A percentile compares a stretch with the other conserved stretches of the same genome.
phyloP scores from a whole-genome alignment of 2,113 vertebrate species.

The Brachyhypopomus occidentalis region DNA sequence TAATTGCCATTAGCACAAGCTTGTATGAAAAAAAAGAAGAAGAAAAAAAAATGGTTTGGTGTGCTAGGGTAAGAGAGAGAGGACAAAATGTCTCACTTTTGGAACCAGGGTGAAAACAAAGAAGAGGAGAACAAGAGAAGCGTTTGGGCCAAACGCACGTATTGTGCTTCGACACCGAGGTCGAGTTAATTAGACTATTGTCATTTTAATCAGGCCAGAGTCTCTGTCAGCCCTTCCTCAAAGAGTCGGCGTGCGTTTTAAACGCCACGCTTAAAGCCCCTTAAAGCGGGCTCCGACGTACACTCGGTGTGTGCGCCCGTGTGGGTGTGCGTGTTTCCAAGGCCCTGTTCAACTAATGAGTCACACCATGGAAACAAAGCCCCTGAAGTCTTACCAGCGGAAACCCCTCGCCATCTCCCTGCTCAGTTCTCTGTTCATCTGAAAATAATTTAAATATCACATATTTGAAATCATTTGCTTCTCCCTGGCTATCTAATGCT shows the following conservation, averaged over 20 bases:
- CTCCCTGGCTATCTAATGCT: slow-evolving; percentile 71
- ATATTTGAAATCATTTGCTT: slow-evolving; percentile 74
- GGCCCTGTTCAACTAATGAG: slow-evolving; percentile 74
- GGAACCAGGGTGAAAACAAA: slow-evolving; percentile 70
- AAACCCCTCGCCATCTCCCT: slow-evolving; percentile 65
- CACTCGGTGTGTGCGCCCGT: slow-evolving; percentile 38
- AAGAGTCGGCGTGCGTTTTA: slow-evolving; percentile 63
- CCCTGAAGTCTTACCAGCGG: slow-evolving; percentile 71
- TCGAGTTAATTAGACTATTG: slow-evolving; percentile 83
- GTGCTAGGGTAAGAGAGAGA: slow-evolving; percentile 47
- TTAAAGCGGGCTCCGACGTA: slow-evolving; percentile 61
- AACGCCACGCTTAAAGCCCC: slow-evolving; percentile 37
- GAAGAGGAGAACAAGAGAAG: slow-evolving; percentile 65
- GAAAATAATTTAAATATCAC: slow-evolving; percentile 79
- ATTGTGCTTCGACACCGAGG: slow-evolving; percentile 72
- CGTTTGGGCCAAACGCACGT: slow-evolving; percentile 64
- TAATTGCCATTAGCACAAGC: slow-evolving; percentile 77
- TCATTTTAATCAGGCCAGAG: slow-evolving; percentile 80
- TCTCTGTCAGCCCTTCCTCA: slow-evolving; percentile 68
- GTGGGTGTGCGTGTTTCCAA: slow-evolving; percentile 66
- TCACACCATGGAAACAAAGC: slow-evolving; percentile 72
- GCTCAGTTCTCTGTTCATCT: slow-evolving; percentile 74
- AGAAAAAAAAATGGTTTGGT: slow-evolving; percentile 62
- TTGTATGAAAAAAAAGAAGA: slow-evolving; percentile 23
- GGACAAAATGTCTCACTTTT: slow-evolving; percentile 65